Evolutionary conservation across 2,113 vertebrate genomes (phyloP).

Genomic region (Actenoides hombroni): DNA sequence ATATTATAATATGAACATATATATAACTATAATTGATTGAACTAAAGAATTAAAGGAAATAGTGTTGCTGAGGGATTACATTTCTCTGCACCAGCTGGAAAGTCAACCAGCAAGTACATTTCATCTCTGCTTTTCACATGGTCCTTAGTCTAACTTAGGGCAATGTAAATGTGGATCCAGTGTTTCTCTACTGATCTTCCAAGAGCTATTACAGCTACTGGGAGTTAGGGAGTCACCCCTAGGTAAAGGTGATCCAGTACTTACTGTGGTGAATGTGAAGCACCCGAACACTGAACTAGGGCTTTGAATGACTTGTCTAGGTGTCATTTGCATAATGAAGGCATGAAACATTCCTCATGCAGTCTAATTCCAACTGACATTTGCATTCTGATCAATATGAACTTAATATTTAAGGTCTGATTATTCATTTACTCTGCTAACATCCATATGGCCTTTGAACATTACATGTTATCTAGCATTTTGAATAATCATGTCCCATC

Average conservation of each 20-base stretch:
- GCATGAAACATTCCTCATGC: not conserved
- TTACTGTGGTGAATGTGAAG: rapidly evolving
- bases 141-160: not conserved
- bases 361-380: not conserved
- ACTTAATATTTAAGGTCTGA: not conserved
- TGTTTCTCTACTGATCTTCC: not conserved
- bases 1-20: not conserved
- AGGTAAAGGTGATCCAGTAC: not conserved
- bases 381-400: conserved; percentile 34
- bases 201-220: not conserved
- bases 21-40: not conserved
- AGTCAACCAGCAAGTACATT: not conserved
- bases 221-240: not conserved
- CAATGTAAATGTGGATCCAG: not conserved
- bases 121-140: not conserved
- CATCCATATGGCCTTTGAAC: not conserved
- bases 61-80: not conserved
- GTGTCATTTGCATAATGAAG: not conserved
- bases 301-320: not conserved
- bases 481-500: not conserved
- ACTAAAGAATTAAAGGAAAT: not conserved
- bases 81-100: not conserved
- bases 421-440: conserved; percentile 1
- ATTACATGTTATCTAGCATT: not conserved
- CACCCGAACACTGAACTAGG: not conserved